Conservation (phyloP, 1,140 invertebrate genomes). For the Drosophila bifasciata region DNA sequence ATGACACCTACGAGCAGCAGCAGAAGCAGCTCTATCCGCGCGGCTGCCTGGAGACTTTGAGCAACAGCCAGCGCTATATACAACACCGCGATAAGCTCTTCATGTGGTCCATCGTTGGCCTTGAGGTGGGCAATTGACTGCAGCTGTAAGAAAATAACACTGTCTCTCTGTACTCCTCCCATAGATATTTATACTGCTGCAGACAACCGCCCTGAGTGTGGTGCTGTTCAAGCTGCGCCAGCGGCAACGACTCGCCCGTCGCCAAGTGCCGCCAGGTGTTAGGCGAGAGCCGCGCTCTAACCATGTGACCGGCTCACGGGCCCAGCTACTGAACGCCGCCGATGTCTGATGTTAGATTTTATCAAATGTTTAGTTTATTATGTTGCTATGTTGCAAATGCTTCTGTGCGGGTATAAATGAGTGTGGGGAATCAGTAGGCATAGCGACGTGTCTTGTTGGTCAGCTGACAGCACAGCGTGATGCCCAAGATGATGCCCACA, state of each 20-base stretch:
- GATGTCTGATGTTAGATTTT: slow-evolving; percentile 42
- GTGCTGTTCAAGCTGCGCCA: slow-evolving; percentile 61
- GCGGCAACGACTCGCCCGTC: slow-evolving; percentile 29
- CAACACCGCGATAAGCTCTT: slow-evolving; percentile 68
- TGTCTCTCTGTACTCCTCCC: neutral
- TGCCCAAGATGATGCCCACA: slow-evolving; percentile 68
- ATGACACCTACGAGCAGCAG: slow-evolving; percentile 28
- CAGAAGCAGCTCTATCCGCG: slow-evolving; percentile 33
- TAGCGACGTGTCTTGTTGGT: slow-evolving; percentile 71
- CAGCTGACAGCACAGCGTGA: slow-evolving; percentile 71
- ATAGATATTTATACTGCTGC: slow-evolving; percentile 66
- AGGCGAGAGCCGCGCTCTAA: slow-evolving; percentile 62
- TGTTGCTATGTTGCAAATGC: slow-evolving; percentile 40
- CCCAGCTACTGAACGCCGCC: slow-evolving; percentile 43
- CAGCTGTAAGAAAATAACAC: neutral
- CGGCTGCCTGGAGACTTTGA: slow-evolving; percentile 57
- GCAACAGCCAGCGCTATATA: slow-evolving; percentile 41
- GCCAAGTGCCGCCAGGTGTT: slow-evolving; percentile 67
- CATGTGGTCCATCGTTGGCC: slow-evolving; percentile 73
- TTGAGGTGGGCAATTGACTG: slow-evolving; percentile 60
- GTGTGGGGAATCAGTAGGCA: slow-evolving; percentile 54
- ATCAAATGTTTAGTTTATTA: slow-evolving; percentile 56
- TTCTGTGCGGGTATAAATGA: slow-evolving; percentile 20
- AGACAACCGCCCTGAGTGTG: slow-evolving; percentile 54
- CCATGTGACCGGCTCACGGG: slow-evolving; percentile 57